phyloP scores from a whole-genome alignment of 2,797 vertebrate species.

The Xyrichtys novacula region DNA sequence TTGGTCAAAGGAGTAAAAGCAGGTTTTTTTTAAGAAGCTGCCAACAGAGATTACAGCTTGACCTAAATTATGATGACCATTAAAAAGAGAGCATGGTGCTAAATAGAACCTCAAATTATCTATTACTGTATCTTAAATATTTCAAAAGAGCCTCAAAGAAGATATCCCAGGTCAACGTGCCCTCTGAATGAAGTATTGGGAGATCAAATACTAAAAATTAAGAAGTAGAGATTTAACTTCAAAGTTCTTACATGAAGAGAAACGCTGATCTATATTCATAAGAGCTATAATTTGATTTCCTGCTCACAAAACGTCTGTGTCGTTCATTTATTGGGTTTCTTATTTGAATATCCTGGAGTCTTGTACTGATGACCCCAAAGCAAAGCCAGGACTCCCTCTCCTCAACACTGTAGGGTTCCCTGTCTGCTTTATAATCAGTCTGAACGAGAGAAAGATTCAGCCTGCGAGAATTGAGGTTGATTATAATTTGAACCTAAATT shows the following conservation, averaged over 20 bases:
- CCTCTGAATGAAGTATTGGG: not conserved
- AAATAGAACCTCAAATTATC: not conserved
- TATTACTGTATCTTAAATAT: not conserved
- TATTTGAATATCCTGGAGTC: not conserved
- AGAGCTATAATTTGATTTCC: slow-evolving; percentile 1
- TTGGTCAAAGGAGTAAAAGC: not conserved
- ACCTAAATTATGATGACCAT: not conserved
- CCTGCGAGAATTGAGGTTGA: slow-evolving; percentile 32
- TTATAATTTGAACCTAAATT: slow-evolving; percentile 52
- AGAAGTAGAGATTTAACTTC: not conserved
- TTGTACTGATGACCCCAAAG: slow-evolving; percentile 16
- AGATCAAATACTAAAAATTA: not conserved
- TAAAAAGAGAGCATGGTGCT: not conserved
- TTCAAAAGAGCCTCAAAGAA: not conserved
- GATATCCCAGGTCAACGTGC: not conserved
- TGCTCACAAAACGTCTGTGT: not conserved
- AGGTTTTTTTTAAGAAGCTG: not conserved
- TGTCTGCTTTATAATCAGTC: slow-evolving; percentile 34
- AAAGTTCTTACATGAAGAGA: not conserved
- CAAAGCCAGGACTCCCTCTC: slow-evolving; percentile 16
- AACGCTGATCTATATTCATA: not conserved
- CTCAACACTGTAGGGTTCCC: slow-evolving; percentile 9
- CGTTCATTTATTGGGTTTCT: not conserved
- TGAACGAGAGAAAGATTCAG: slow-evolving; percentile 17
- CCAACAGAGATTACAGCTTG: not conserved